Conservation (phyloP, 2,113 vertebrate species). For the Larimichthys polyactis region DNA sequence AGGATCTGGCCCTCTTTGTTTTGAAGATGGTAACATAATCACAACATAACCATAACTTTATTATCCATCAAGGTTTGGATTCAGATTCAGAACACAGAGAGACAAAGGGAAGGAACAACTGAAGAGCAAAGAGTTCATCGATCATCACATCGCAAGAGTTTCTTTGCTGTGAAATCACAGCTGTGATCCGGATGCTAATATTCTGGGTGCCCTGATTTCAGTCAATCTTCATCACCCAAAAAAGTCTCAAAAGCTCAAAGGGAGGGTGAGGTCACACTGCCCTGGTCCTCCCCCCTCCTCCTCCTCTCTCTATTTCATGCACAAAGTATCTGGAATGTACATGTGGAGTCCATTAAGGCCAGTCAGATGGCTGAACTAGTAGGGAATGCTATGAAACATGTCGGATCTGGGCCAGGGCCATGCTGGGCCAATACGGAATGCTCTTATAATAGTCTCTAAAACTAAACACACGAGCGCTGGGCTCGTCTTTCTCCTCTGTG, state of each 20-base stretch:
- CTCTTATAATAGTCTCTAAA: slow-evolving; percentile 46
- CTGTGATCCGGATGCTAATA: slow-evolving; percentile 13
- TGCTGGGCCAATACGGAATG: slow-evolving; percentile 18
- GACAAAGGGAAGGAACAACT: not conserved
- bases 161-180: slow-evolving; percentile 52
- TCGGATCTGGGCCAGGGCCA: slow-evolving; percentile 46
- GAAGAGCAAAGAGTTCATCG: slow-evolving; percentile 10
- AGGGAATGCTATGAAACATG: slow-evolving; percentile 64
- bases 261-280: slow-evolving; percentile 59
- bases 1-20: not conserved
- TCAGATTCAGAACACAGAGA: not conserved
- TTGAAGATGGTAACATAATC: not conserved
- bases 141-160: slow-evolving; percentile 2
- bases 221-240: slow-evolving; percentile 46
- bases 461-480: slow-evolving; percentile 5
- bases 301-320: slow-evolving; percentile 53
- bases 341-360: slow-evolving; percentile 82
- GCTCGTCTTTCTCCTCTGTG: slow-evolving; percentile 5
- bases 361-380: slow-evolving; percentile 71
- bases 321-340: slow-evolving; percentile 79
- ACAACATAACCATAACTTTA: not conserved
- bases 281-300: slow-evolving; percentile 16
- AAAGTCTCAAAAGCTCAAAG: slow-evolving; percentile 26
- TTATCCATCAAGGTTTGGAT: not conserved
- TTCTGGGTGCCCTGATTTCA: slow-evolving; percentile 17